Conservation (phyloP, 1,140 invertebrate species). For the Pogonomyrmex barbatus region DNA sequence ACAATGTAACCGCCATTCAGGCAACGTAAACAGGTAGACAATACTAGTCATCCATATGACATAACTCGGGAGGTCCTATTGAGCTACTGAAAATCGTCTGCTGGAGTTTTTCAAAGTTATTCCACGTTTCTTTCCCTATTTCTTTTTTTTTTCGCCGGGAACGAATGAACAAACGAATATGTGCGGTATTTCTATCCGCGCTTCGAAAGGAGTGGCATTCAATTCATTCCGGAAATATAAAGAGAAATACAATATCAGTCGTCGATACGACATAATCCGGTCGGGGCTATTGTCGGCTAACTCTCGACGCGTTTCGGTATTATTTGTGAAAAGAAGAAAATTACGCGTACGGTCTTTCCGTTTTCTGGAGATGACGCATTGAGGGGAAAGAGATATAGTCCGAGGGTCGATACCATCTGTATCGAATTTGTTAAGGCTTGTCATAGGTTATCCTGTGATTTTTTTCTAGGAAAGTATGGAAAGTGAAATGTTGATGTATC, state of each 20-base stretch:
- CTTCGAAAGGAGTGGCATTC: conserved; percentile 48
- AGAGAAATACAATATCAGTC: conserved; percentile 61
- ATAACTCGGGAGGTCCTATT: conserved; percentile 42
- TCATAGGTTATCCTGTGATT: not conserved
- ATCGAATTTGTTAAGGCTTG: conserved; percentile 10
- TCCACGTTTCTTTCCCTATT: conserved; percentile 13
- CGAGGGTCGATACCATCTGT: not conserved
- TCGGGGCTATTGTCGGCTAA: conserved; percentile 33
- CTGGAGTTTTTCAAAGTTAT: conserved; percentile 50
- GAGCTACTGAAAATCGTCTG: conserved; percentile 53
- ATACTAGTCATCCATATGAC: conserved; percentile 56
- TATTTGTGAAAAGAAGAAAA: conserved; percentile 58
- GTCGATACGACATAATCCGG: conserved; percentile 43
- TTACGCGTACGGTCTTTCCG: conserved; percentile 20
- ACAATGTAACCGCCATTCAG: conserved; percentile 50
- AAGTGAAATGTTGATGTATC: not conserved
- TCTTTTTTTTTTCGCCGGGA: not conserved
- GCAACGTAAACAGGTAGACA: conserved; percentile 50
- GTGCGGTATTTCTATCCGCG: conserved; percentile 34
- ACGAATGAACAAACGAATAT: not conserved
- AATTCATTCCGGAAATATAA: conserved; percentile 60
- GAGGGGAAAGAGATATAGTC: not conserved
- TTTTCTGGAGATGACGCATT: not conserved
- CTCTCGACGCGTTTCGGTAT: conserved; percentile 37
- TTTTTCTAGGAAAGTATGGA: conserved; percentile 9